A percentile compares a stretch with the other conserved stretches of the same genome.
phyloP scores from a whole-genome alignment of 2,113 vertebrate genomes.

The Thamnaconus septentrionalis region DNA sequence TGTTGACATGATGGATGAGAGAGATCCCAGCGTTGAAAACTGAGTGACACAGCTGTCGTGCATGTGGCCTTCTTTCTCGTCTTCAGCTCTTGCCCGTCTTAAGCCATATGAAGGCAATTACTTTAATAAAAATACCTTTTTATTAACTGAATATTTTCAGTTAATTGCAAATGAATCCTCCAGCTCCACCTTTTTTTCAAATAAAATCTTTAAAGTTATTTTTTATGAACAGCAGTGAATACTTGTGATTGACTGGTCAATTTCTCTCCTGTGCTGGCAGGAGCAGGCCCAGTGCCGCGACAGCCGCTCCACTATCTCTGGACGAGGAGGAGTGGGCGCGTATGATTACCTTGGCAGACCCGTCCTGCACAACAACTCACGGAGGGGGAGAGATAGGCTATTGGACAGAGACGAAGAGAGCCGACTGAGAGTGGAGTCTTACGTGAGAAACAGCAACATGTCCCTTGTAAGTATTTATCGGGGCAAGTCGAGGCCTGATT shows the following conservation, averaged over 20 bases:
- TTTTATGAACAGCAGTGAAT: too few species aligned
- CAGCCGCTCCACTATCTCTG: constrained; percentile 84
- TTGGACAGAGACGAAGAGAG: constrained; percentile 60
- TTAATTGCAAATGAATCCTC: too few species aligned
- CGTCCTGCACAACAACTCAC: constrained; percentile 60
- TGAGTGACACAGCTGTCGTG: too few species aligned
- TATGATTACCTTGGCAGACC: constrained; percentile 77
- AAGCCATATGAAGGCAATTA: too few species aligned
- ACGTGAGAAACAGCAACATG: constrained; percentile 55
- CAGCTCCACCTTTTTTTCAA: too few species aligned
- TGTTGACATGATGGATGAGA: too few species aligned
- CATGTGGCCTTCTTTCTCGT: too few species aligned
- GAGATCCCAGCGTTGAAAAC: too few species aligned
- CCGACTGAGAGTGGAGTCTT: constrained; percentile 64
- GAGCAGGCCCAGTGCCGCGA: constrained; percentile 71
- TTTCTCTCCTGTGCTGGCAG: constrained; percentile 33
- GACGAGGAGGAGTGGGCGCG: constrained; percentile 52
- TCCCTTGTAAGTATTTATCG: constrained; percentile 56
- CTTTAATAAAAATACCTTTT: too few species aligned
- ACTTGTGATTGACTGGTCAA: constrained; percentile 3
- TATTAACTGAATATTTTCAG: too few species aligned
- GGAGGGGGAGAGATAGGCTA: constrained; percentile 50
- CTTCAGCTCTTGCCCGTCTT: too few species aligned
- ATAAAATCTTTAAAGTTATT: too few species aligned
- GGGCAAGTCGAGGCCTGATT: constrained; percentile 36